Evolutionary conservation across 2,888 invertebrate genomes (phyloP).

Genomic region (Artemia sinica): DNA sequence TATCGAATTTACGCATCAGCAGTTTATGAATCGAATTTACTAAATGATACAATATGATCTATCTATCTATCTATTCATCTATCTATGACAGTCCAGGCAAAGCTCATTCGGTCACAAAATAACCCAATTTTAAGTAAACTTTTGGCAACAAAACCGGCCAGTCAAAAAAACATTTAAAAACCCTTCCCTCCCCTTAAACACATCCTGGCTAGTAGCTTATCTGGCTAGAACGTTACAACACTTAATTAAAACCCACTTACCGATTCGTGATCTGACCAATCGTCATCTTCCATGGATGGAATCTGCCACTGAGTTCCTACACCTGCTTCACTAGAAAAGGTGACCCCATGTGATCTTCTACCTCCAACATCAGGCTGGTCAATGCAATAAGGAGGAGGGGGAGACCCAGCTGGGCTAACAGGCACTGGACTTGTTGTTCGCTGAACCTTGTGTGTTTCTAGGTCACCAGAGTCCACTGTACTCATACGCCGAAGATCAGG

Average conservation of each 20-base stretch:
- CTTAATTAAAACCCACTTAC: constrained; percentile 34
- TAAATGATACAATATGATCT: no score
- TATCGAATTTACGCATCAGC: no score
- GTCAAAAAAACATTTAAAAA: no score
- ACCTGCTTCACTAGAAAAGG: constrained; percentile 16
- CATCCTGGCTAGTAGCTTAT: no score
- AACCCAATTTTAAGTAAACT: no score
- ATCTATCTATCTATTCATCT: no score
- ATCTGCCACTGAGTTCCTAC: constrained; percentile 37
- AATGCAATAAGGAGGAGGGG: constrained; percentile 57
- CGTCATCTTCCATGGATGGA: constrained; percentile 90
- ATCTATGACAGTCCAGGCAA: no score
- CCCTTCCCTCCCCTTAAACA: no score
- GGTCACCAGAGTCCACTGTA: constrained; percentile 43
- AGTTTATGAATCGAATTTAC: no score
- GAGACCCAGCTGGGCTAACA: constrained; percentile 64
- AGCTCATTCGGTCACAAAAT: no score
- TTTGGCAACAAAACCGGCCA: no score
- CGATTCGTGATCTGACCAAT: constrained; percentile 68
- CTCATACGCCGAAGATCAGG: constrained; percentile 33
- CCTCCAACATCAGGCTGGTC: constrained; percentile 20
- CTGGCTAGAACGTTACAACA: neutral
- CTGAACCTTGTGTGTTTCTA: constrained; percentile 32
- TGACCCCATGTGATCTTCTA: constrained; percentile 9
- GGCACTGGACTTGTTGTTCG: constrained; percentile 32